Conservation (phyloP, 2,797 vertebrate species). For the Semaprochilodus insignis region DNA sequence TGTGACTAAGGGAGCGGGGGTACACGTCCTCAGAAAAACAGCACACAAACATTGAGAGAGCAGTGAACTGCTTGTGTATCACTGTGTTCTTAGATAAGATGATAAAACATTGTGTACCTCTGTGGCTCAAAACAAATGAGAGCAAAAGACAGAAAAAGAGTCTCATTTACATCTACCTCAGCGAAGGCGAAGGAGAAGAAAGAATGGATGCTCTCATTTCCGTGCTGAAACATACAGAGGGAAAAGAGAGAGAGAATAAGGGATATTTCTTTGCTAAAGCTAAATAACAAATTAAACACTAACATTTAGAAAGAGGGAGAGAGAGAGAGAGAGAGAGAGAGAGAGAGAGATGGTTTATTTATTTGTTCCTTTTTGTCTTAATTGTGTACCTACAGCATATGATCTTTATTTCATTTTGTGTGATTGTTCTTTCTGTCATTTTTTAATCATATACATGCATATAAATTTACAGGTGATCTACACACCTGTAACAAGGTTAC, state of each 20-base stretch:
- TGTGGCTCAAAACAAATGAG: conserved; percentile 52
- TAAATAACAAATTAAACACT: conserved; percentile 47
- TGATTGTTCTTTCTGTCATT: neutral
- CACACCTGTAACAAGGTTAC: too few relatives aligned
- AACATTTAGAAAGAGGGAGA: neutral
- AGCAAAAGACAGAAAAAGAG: conserved; percentile 47
- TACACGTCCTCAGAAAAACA: conserved; percentile 37
- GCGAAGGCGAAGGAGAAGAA: conserved; percentile 42
- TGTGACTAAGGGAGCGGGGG: too few relatives aligned
- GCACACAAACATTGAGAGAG: conserved; percentile 56
- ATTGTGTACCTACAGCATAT: conserved; percentile 45
- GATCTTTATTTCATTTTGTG: neutral
- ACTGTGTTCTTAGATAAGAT: conserved; percentile 57
- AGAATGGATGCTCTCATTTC: conserved; percentile 47
- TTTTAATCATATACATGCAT: too few relatives aligned
- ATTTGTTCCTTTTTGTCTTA: neutral
- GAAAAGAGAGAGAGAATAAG: conserved; percentile 4
- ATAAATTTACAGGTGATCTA: too few relatives aligned
- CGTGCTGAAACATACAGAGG: conserved; percentile 54
- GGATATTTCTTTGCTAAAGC: conserved; percentile 45
- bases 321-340: neutral
- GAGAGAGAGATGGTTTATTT: neutral
- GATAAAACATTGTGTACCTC: conserved; percentile 53
- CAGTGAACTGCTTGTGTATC: conserved; percentile 42
- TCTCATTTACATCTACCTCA: conserved; percentile 59